These are phyloP conservation scores for Drosophila tani DNA, from an alignment of 1,140 invertebrate species.

Conservation along the genomic window DNA sequence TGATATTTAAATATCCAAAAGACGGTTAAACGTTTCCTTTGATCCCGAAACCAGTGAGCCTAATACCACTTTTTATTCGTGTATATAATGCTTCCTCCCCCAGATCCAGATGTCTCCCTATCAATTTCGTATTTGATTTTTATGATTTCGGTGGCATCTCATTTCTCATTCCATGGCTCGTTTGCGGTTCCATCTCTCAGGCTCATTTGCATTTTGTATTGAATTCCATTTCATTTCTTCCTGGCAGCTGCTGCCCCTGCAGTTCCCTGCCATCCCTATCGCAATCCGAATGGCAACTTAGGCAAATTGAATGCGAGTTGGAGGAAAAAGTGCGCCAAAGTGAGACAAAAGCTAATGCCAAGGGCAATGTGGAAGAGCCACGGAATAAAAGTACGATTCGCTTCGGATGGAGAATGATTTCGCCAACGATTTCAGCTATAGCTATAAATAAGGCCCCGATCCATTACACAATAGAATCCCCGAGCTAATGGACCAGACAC, in stretches of 20 bases:
- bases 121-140: conserved; percentile 72
- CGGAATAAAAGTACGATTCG: conserved; percentile 9
- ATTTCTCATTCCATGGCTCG: conserved; percentile 24
- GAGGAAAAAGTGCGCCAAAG: conserved; percentile 6
- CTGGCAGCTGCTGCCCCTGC: conserved; percentile 60
- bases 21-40: not conserved
- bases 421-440: conserved; percentile 14
- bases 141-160: conserved; percentile 67
- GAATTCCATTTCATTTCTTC: conserved; percentile 67
- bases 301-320: conserved; percentile 71
- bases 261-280: not conserved
- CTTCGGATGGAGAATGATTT: conserved; percentile 33
- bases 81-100: not conserved
- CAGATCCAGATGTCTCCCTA: conserved; percentile 2
- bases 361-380: conserved; percentile 49
- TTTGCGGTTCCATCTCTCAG: conserved; percentile 43
- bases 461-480: conserved; percentile 35
- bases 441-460: conserved; percentile 34
- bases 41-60: not conserved
- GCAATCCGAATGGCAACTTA: conserved; percentile 68
- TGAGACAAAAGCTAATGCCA: conserved; percentile 47
- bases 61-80: conserved; percentile 11
- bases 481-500: conserved; percentile 32
- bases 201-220: conserved; percentile 81
- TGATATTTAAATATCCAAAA: not conserved